These are phyloP conservation scores for Urophycis tenuis DNA, from an alignment of 2,797 vertebrate genomes.

Conservation along the genomic window DNA sequence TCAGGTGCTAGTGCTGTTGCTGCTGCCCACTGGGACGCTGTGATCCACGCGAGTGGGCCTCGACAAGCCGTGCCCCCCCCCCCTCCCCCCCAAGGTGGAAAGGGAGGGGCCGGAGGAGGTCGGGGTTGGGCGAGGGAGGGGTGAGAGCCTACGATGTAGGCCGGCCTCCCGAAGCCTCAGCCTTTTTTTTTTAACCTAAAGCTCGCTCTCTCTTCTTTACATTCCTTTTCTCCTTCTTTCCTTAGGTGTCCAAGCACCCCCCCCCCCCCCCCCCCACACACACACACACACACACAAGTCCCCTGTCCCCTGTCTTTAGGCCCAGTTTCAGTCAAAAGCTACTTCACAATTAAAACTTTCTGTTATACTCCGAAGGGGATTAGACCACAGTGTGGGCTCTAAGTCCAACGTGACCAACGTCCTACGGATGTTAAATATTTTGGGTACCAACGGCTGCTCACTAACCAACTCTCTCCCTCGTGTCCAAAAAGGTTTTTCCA, in stretches of 20 bases:
- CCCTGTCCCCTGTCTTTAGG: too few relatives aligned
- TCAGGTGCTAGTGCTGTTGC: conserved; percentile 6
- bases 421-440: too few relatives aligned
- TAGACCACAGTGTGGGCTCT: too few relatives aligned
- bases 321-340: neutral
- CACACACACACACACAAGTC: too few relatives aligned
- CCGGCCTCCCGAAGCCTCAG: conserved; percentile 6
- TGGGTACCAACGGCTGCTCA: too few relatives aligned
- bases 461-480: neutral
- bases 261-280: too few relatives aligned
- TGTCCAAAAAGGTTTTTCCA: neutral
- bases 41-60: neutral
- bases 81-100: too few relatives aligned
- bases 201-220: neutral
- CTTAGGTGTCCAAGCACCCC: neutral
- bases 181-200: neutral
- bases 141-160: conserved; percentile 8
- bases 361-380: too few relatives aligned
- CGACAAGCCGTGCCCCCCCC: conserved; percentile 22
- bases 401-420: too few relatives aligned
- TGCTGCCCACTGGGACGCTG: neutral
- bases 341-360: neutral
- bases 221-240: neutral
- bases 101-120: neutral
- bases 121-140: neutral